These are phyloP conservation scores for Hirtodrosophila trivittata DNA, from an alignment of 2,888 invertebrate species.

Conservation along the genomic window DNA sequence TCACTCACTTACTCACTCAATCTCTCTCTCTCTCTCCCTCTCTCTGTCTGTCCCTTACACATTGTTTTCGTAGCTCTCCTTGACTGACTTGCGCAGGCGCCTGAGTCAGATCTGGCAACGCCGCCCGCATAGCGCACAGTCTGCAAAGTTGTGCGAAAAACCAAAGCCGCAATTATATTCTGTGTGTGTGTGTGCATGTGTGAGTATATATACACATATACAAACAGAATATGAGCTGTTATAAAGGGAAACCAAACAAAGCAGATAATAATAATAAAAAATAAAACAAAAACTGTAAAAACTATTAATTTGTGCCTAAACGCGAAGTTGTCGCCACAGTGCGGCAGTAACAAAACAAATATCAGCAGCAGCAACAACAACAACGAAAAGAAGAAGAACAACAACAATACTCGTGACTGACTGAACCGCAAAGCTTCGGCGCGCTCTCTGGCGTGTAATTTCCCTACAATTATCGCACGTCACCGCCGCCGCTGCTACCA, in stretches of 20 bases:
- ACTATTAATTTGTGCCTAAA: conserved; percentile 52
- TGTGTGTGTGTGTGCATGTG: too few relatives aligned
- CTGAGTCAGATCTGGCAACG: conserved; percentile 61
- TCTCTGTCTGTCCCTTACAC: not conserved
- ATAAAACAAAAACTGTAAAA: conserved; percentile 22
- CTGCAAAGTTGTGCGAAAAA: conserved; percentile 29
- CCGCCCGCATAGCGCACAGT: conserved; percentile 33
- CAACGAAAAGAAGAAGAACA: too few relatives aligned
- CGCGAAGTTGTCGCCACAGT: conserved; percentile 36
- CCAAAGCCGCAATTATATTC: not conserved
- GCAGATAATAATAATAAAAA: conserved; percentile 11
- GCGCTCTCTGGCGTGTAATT: conserved; percentile 60
- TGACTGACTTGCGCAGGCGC: conserved; percentile 62
- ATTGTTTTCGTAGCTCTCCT: conserved; percentile 24
- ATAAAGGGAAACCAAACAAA: conserved; percentile 3
- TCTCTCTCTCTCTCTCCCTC: conserved; percentile 4
- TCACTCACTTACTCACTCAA: not conserved
- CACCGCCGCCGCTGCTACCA: conserved; percentile 40
- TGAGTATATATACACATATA: conserved; percentile 2
- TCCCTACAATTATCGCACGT: conserved; percentile 72
- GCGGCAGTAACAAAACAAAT: conserved; percentile 22
- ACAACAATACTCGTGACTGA: conserved; percentile 36
- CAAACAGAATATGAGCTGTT: not conserved
- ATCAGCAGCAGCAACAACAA: conserved; percentile 16
- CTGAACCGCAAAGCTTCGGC: conserved; percentile 26